A percentile compares a stretch with the other conserved stretches of the same genome.
phyloP scores from a whole-genome alignment of 2,797 vertebrate species.

The Sebastes vulpes region DNA sequence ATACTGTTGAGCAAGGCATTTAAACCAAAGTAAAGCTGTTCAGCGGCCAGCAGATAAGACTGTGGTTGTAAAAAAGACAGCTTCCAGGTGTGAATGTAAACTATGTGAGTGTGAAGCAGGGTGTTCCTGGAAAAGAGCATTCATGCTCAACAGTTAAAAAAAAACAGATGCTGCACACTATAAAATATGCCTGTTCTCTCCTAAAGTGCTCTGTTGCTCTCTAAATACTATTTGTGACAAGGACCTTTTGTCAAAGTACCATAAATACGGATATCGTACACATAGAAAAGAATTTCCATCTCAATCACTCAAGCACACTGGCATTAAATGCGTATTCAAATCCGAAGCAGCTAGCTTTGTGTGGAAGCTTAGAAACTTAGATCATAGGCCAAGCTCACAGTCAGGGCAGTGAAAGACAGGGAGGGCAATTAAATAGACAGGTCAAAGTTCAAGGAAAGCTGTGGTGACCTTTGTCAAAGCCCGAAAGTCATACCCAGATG shows the following conservation, averaged over 20 bases:
- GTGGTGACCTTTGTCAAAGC: conserved; percentile 53
- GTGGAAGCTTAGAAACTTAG: conserved; percentile 21
- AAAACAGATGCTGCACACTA: not conserved
- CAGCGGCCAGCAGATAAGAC: not conserved
- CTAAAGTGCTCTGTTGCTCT: not conserved
- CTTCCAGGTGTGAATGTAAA: not conserved
- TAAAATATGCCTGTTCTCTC: not conserved
- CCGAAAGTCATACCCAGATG: conserved; percentile 56
- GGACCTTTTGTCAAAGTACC: not conserved
- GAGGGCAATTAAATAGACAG: conserved; percentile 47
- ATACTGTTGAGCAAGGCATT: not conserved
- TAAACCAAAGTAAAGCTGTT: not conserved
- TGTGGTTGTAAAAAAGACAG: not conserved
- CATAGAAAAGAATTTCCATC: not conserved
- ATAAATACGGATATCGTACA: not conserved
- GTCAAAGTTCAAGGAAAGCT: conserved; percentile 50
- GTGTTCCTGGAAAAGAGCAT: not conserved
- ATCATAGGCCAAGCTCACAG: conserved; percentile 33
- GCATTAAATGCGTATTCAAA: conserved; percentile 25
- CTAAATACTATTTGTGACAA: conserved; percentile 7
- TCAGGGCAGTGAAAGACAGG: conserved; percentile 13
- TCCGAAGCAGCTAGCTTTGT: conserved; percentile 6
- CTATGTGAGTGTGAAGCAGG: not conserved
- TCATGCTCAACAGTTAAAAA: not conserved
- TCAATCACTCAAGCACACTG: not conserved